Conservation (phyloP, 2,113 vertebrate species). For the Centropristis striata region DNA sequence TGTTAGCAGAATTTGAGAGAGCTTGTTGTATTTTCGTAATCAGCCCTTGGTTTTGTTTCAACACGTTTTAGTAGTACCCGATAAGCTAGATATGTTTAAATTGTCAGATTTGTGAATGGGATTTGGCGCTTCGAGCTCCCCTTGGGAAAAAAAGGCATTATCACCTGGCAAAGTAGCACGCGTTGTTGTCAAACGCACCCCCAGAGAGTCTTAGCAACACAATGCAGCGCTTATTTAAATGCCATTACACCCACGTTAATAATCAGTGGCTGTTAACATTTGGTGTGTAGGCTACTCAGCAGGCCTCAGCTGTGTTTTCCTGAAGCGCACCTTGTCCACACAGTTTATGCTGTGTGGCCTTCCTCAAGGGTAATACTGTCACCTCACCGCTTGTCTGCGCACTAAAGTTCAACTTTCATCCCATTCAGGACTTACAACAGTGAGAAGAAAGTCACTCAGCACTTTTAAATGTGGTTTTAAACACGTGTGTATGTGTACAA, state of each 20-base stretch:
- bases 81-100: background rate
- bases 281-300: conserved; percentile 4
- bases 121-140: conserved; percentile 2
- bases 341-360: conserved; percentile 59
- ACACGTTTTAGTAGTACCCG: background rate
- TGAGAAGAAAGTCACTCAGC: background rate
- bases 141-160: background rate
- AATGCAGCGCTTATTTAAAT: background rate
- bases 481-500: no score
- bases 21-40: background rate
- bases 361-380: conserved; percentile 50
- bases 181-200: background rate
- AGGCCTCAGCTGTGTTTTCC: conserved; percentile 53
- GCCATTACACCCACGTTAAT: background rate
- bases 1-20: conserved; percentile 8
- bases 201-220: background rate
- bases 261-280: background rate
- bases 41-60: background rate
- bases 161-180: background rate
- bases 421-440: background rate
- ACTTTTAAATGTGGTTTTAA: background rate
- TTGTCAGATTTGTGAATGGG: conserved; percentile 13
- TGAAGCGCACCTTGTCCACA: conserved; percentile 48
- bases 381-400: conserved; percentile 63
- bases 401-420: conserved; percentile 51